Evolutionary conservation across 1,140 invertebrate species (phyloP).

Genomic region (Chironomus striatipennis): DNA sequence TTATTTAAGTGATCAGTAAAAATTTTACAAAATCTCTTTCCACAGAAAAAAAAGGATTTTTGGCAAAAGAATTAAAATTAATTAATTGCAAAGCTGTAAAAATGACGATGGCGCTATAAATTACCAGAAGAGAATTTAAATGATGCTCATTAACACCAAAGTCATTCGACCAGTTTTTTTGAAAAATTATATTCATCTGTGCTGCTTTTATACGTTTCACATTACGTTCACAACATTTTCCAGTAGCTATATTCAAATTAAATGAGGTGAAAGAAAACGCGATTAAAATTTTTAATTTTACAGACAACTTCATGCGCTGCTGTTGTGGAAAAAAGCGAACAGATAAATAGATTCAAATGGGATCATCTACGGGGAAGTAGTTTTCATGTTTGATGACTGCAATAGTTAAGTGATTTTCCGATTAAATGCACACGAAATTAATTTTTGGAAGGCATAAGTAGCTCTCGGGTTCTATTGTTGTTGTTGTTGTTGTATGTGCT

Average conservation of each 20-base stretch:
- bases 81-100: conserved; percentile 7
- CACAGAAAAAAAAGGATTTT: too few relatives aligned
- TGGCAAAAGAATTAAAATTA: background rate
- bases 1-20: too few relatives aligned
- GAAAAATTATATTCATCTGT: background rate
- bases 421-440: conserved; percentile 21
- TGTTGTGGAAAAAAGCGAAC: background rate
- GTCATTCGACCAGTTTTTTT: conserved; percentile 5
- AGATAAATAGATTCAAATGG: background rate
- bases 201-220: background rate
- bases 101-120: background rate
- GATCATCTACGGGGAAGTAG: background rate
- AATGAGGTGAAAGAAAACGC: conserved; percentile 23
- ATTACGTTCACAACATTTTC: background rate
- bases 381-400: conserved; percentile 17
- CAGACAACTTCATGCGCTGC: too few relatives aligned
- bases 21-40: too few relatives aligned
- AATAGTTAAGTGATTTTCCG: conserved; percentile 18
- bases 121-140: background rate
- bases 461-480: background rate
- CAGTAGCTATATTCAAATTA: conserved; percentile 11
- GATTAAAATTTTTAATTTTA: conserved; percentile 17
- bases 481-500: background rate
- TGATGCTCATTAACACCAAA: background rate
- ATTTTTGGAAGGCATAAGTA: background rate